phyloP scores from a whole-genome alignment of 2,113 vertebrate genomes.

The Porphyrio hochstetteri region DNA sequence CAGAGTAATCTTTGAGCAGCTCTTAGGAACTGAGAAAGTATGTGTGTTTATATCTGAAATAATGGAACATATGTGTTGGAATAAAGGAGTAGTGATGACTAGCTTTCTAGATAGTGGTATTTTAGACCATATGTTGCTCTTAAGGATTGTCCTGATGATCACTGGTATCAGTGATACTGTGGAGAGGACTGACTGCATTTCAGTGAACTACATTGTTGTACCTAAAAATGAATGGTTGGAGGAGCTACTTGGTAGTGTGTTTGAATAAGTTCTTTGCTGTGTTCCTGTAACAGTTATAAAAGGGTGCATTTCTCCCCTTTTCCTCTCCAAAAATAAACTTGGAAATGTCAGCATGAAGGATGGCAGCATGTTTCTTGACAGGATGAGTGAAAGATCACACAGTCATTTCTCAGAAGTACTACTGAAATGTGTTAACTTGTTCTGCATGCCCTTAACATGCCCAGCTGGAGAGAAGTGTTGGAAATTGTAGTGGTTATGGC shows the following conservation, averaged over 20 bases:
- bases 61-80: background rate
- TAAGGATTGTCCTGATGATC: background rate
- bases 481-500: background rate
- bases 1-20: background rate
- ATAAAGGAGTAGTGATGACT: background rate
- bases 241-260: background rate
- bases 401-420: background rate
- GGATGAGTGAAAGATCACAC: constrained; percentile 8
- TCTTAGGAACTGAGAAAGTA: background rate
- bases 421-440: background rate
- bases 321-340: constrained; percentile 14
- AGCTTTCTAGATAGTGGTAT: background rate
- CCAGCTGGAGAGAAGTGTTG: background rate
- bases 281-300: background rate
- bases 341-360: constrained; percentile 20
- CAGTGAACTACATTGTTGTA: background rate
- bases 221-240: background rate
- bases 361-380: constrained; percentile 16
- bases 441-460: background rate
- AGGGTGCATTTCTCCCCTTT: background rate
- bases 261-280: background rate
- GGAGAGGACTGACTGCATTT: background rate
- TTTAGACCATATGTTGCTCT: background rate
- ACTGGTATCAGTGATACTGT: background rate
- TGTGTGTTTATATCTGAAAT: background rate